A percentile compares a stretch with the other conserved stretches of the same genome.
Conservation (phyloP, 2,888 invertebrate genomes). For the Habrosyne pyritoides region DNA sequence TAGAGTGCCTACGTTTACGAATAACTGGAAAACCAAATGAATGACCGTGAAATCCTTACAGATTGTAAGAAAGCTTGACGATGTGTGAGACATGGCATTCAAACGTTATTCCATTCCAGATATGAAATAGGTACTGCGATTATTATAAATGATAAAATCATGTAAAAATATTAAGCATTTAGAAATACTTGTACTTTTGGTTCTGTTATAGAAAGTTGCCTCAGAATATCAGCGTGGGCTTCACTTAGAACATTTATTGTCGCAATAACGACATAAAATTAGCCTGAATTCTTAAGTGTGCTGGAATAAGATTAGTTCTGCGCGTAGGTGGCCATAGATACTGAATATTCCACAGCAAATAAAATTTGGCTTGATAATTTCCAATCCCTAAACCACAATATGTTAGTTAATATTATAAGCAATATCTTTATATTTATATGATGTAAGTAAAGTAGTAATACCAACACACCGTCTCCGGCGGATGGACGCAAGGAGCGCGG, state of each 20-base stretch:
- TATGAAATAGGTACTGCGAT: background rate
- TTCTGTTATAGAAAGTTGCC: background rate
- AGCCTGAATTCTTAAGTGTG: slow-evolving; percentile 1
- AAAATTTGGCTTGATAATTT: background rate
- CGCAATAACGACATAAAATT: slow-evolving; percentile 5
- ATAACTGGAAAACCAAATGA: slow-evolving; percentile 25
- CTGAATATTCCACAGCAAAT: background rate
- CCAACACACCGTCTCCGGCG: slow-evolving; percentile 31
- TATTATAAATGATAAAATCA: background rate
- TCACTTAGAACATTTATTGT: slow-evolving; percentile 4
- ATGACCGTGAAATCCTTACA: slow-evolving; percentile 26
- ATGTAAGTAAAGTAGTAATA: slow-evolving; percentile 26
- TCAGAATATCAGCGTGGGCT: slow-evolving; percentile 2
- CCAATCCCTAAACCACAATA: slow-evolving; percentile 3
- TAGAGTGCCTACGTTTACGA: slow-evolving; percentile 2
- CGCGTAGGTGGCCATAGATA: background rate
- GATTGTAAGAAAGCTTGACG: background rate
- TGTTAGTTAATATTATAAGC: slow-evolving; percentile 27
- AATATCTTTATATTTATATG: slow-evolving; percentile 39
- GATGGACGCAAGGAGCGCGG: slow-evolving; percentile 28
- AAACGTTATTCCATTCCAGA: background rate
- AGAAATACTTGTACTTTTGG: background rate
- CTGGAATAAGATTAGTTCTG: slow-evolving; percentile 3
- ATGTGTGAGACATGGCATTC: background rate
- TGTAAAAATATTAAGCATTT: background rate